Base-by-base conservation (phyloP, 2,888 invertebrate species). In the Philopedon plagiatum region DNA sequence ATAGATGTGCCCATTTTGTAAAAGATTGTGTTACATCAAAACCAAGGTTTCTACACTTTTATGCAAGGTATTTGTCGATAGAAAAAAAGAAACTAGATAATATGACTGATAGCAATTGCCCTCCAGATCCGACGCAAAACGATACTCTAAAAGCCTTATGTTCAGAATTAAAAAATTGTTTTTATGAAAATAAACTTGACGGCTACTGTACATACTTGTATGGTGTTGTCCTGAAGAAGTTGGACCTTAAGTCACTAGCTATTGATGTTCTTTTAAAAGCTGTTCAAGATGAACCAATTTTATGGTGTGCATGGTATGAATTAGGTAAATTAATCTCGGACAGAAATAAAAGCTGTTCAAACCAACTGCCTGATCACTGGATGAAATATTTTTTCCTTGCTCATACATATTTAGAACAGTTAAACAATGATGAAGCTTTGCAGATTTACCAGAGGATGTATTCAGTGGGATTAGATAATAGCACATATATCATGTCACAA, bases 261-360 rank as follows among this genome's bases (percentile, higher is more conserved):
- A 90, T 92, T 21, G 91, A 93, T 76, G 90, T 94, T 56, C 88
- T 99, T 44, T 89, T 94, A 18, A 92, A 94, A 80, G 90, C 97
- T 0, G 90, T 96, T 9, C 90, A 91, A 70, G 88, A 90, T 44
- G 91, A 93, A 64, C 97, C 97, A 0, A 91, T 95, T 80, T 90
- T 97, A 72, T 99, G 99, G 99, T 93, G 96, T 44, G 94, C 98
- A 0, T 99, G 99, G 96, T 88, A 95, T 34, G 98, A 98, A 84
- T 86, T 99, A 11, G 93, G 96, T 0, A 91, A 93, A 7, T 86
- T 99, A 1, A 92, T 98, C 63, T 82, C 83, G 11, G 84, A 84
- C 76, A 92, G 93, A 84, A 94, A 94, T 80, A 93, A 92, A 60
- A 82, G 93, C 18, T 88, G 90, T 71, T 87, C 89, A 2, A 82